These are phyloP conservation scores for Prunella fulvescens DNA, from an alignment of 2,113 vertebrate genomes.

Conservation along the genomic window DNA sequence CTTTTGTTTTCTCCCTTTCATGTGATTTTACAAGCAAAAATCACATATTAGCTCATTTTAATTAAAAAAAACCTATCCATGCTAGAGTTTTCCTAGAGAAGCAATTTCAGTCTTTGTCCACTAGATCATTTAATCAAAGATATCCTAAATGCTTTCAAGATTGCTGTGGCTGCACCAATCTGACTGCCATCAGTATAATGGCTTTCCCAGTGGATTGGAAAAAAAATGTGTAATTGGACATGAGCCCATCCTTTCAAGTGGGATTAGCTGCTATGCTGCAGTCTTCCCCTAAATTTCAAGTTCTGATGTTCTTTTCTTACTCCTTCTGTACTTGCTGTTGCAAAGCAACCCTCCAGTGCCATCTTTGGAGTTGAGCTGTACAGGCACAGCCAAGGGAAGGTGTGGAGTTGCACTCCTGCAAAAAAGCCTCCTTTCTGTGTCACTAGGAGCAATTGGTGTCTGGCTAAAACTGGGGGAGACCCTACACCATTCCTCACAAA, in stretches of 20 bases:
- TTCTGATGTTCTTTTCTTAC: not conserved
- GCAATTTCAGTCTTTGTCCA: conserved; percentile 47
- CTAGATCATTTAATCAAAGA: conserved; percentile 63
- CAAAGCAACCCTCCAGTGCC: not conserved
- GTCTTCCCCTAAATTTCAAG: not conserved
- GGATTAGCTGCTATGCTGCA: not conserved
- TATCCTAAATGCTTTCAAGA: conserved; percentile 48
- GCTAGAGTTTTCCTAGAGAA: conserved; percentile 51
- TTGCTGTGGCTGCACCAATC: conserved; percentile 30
- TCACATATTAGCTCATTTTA: conserved; percentile 60
- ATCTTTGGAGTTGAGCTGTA: not conserved
- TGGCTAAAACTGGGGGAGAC: not conserved
- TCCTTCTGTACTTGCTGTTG: not conserved
- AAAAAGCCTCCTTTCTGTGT: not conserved
- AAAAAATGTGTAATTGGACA: conserved; percentile 20
- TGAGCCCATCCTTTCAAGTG: conserved; percentile 14
- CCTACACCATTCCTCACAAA: not conserved
- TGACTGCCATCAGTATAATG: conserved; percentile 39
- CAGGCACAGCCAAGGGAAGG: not conserved
- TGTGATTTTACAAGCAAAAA: conserved; percentile 42
- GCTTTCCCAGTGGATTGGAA: conserved; percentile 42
- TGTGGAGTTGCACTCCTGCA: accelerated
- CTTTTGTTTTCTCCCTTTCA: conserved; percentile 54
- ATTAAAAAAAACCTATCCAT: conserved; percentile 61
- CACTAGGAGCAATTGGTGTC: accelerated